These are phyloP conservation scores for Parauchenoglanis ngamensis DNA, from an alignment of 2,797 vertebrate genomes.

Conservation along the genomic window DNA sequence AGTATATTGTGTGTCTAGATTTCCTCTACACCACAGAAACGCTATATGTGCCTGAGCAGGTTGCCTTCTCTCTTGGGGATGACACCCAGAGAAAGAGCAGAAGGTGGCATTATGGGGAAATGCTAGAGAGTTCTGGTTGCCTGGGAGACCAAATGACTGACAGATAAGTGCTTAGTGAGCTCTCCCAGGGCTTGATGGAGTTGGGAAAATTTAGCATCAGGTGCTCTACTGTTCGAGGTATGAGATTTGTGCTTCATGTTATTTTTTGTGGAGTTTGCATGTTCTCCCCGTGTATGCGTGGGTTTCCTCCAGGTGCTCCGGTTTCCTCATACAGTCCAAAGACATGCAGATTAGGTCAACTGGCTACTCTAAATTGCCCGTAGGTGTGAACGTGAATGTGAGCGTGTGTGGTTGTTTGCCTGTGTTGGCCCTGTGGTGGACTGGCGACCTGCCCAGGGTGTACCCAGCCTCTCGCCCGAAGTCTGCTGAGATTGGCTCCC, in stretches of 20 bases:
- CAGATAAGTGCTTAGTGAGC: constrained; percentile 18
- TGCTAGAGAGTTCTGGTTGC: constrained; percentile 4
- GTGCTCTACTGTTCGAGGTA: background rate
- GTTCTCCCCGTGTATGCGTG: too few species aligned
- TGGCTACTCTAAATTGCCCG: too few species aligned
- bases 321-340: too few species aligned
- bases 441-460: too few species aligned
- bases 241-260: background rate
- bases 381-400: too few species aligned
- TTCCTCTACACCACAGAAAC: background rate
- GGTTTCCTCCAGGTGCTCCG: too few species aligned
- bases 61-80: background rate
- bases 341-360: too few species aligned
- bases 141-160: constrained; percentile 34
- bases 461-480: too few species aligned
- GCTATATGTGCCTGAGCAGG: background rate
- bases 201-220: background rate
- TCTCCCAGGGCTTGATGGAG: constrained; percentile 10
- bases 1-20: background rate
- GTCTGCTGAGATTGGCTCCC: too few species aligned
- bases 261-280: background rate
- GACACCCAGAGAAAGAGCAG: background rate
- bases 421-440: too few species aligned
- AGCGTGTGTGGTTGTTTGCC: too few species aligned
- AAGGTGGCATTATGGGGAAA: constrained; percentile 1